Base-by-base conservation (phyloP, 2,888 invertebrate species). In the Orchesellides sinensis region DNA sequence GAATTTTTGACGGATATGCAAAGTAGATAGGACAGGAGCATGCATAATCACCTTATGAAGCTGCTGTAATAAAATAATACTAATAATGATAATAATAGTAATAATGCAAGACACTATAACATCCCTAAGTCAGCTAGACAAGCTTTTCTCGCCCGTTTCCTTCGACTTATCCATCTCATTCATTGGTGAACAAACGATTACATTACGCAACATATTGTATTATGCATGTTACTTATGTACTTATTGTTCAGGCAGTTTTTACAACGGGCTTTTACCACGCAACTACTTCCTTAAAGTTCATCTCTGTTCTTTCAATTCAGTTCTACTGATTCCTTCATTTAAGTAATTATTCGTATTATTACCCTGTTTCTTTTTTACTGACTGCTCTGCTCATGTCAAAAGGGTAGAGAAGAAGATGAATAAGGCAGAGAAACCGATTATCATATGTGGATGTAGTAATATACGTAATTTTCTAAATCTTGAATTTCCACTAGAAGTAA, bases 21-120 rank as follows among this genome's bases (percentile, higher is more conserved):
- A 79, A 79, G 45, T 63, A 72, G 79, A 79, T 65, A 72, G 79
- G 79, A 79, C 79, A 79, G 79, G 70, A 72, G 79, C 70, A 72
- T 72, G 70, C 79, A 79, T 79, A 79, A 79, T 79, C 79, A 72
- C 79, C 56, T 79, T 77, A 59, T 68, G 77, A 32, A 68, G 56
- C 59, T 79, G 63, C 70, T 45, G 72, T 65, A 79, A 72, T 79
- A 79, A 79, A 79, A 70, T 65, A 70, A 79, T 79, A 29, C 52
- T 69, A 63, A 69, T 78, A 45, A 63, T 78, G 35, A 52, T 69
- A 47, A 49, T 47, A 32, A 61, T 56, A 40, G 3, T 56, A 49
- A 40, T 40, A 40, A 40, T 40, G 40, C n/a, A 5, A 40, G 40
- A 10, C 40, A 40, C 40, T 40, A 40, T 40, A 14, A 40, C 40